A percentile compares a stretch with the other conserved stretches of the same genome.
These are phyloP conservation scores for Microcebus tavaratra DNA, from an alignment of 2,113 vertebrate species.

Conservation along the genomic window DNA sequence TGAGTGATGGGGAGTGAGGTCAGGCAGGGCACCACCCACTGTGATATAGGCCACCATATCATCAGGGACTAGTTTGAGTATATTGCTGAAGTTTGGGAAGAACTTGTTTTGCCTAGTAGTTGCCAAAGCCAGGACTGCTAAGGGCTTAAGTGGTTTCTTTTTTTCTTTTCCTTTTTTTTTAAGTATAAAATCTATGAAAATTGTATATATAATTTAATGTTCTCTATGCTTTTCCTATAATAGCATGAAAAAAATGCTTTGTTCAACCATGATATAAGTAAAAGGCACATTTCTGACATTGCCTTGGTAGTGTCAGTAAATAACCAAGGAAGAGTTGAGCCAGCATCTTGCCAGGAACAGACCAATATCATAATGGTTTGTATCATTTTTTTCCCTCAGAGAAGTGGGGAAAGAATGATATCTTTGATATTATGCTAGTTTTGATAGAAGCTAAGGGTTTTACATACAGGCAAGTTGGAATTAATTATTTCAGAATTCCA, in stretches of 20 bases:
- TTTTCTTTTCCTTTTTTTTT: not conserved
- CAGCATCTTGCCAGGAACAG: not conserved
- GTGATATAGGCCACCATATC: conserved; percentile 42
- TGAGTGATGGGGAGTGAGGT: conserved; percentile 60
- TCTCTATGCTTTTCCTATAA: not conserved
- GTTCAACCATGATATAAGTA: conserved; percentile 16
- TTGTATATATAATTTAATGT: not conserved
- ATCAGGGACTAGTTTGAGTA: conserved; percentile 35
- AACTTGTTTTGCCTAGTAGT: not conserved
- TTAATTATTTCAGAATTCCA: conserved; percentile 65
- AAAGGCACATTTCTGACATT: conserved; percentile 27
- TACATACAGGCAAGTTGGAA: not conserved
- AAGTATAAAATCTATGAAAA: conserved; percentile 31
- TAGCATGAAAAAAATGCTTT: conserved; percentile 10
- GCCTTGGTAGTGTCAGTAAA: conserved; percentile 38
- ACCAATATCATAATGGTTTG: conserved; percentile 9
- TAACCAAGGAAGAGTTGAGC: conserved; percentile 18
- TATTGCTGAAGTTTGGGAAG: conserved; percentile 24
- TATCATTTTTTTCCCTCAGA: conserved; percentile 21
- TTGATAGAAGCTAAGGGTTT: conserved; percentile 53
- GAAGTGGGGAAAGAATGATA: not conserved
- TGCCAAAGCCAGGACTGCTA: not conserved
- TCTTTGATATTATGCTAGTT: not conserved
- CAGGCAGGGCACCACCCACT: conserved; percentile 58
- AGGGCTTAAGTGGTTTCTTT: not conserved